A percentile compares a stretch with the other conserved stretches of the same genome.
Evolutionary conservation across 2,888 invertebrate genomes (phyloP).

Genomic region (Thera obeliscata): DNA sequence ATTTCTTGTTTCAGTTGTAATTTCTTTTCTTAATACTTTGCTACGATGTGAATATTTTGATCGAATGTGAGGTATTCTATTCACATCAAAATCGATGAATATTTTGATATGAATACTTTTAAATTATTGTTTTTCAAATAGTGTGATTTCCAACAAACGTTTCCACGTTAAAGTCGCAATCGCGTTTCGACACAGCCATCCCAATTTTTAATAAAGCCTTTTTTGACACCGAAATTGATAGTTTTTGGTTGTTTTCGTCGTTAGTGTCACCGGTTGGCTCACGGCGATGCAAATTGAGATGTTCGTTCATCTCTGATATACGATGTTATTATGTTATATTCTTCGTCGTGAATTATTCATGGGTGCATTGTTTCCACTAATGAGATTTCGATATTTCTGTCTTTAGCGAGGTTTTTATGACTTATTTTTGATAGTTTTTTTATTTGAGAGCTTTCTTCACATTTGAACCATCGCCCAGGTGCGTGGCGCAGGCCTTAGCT

Average conservation of each 20-base stretch:
- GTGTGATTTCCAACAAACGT: neutral
- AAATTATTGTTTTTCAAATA: neutral
- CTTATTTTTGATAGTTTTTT: conserved; percentile 16
- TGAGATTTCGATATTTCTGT: conserved; percentile 34
- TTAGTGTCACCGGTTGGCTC: conserved; percentile 72
- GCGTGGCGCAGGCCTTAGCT: too few relatives aligned
- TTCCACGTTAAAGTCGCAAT: conserved; percentile 11
- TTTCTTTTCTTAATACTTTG: too few relatives aligned
- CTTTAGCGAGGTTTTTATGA: conserved; percentile 13
- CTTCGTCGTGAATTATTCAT: conserved; percentile 46
- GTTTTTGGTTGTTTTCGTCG: conserved; percentile 77
- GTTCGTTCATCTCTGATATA: conserved; percentile 73
- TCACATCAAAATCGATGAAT: too few relatives aligned
- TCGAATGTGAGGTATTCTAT: too few relatives aligned
- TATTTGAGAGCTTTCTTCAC: too few relatives aligned
- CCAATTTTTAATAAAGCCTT: conserved; percentile 63
- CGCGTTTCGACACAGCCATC: conserved; percentile 50
- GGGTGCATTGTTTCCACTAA: conserved; percentile 50
- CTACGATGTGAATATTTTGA: too few relatives aligned
- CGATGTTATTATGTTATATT: conserved; percentile 62
- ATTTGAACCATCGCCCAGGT: too few relatives aligned
- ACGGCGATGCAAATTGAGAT: conserved; percentile 79
- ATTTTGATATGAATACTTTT: too few relatives aligned
- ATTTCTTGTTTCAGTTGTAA: too few relatives aligned
- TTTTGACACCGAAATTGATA: conserved; percentile 74